Base-by-base conservation (phyloP, 2,113 vertebrate species). In the Anhinga rufa region DNA sequence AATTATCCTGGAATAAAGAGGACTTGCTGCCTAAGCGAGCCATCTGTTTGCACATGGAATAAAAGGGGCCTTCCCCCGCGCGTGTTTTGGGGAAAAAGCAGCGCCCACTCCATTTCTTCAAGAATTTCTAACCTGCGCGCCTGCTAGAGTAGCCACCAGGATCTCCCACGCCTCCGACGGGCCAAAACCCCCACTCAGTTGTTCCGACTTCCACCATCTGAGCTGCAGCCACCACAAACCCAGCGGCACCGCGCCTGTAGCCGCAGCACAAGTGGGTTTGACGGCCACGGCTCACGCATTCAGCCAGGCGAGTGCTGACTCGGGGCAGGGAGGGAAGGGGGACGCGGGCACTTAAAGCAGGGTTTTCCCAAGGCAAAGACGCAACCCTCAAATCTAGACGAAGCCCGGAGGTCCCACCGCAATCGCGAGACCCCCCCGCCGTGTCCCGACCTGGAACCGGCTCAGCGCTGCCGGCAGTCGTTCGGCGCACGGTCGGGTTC, bases 1-100 rank as follows among this genome's bases (percentile, higher is more conserved):
- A 95, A 97, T 95, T 76, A 94, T 76, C n/a, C 61, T 46, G 54
- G 86, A 85, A 87, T 76, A 84, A 81, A 86, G 84, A 95, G 77
- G 68, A 28, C 44, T 82, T 0, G 0, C 65, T 82, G 83, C 86
- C 84, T 52, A 21, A 94, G 87, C 40, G 25, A 91, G 74, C 0
- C 6, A 92, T 55, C 61, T 82, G 40, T 78, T 75, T 84, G 82
- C 60, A 51, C 24, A 16, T 5, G 49, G 82, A 75, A 68, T 17
- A 48, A 75, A 82, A 91, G 52, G 34, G 78, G 28, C 0, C 0
- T 38, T 66, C 62, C 68, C 36, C 36, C 40, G n/a, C 32, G 17
- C 2, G 4, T 3, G 6, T 17, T 68, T 10, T 31, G 13, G 18
- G 48, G 4, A 34, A 17, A 58, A 40, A 70, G 3, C 3, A 36